These are phyloP conservation scores for Rambutsinella grinnellia DNA, from an alignment of 2,888 invertebrate species.

Conservation along the genomic window DNA sequence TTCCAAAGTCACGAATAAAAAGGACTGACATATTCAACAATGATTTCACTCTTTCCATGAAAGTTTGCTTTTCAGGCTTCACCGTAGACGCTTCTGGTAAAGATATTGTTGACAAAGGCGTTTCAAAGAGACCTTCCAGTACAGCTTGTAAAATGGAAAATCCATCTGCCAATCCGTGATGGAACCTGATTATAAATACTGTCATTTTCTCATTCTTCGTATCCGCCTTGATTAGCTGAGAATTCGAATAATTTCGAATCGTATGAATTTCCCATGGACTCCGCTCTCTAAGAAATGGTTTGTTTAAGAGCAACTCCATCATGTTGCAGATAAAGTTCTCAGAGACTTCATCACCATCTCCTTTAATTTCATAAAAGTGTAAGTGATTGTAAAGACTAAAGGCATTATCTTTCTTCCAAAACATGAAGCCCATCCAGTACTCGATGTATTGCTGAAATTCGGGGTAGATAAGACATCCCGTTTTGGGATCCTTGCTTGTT, in stretches of 20 bases:
- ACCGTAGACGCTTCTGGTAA: neutral
- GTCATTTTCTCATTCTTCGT: neutral
- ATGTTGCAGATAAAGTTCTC: neutral
- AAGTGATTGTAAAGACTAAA: constrained; percentile 34
- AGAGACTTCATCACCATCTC: neutral
- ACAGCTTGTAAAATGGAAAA: constrained; percentile 15
- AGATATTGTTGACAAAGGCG: neutral
- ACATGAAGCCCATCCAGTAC: constrained; percentile 33
- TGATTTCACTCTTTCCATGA: neutral
- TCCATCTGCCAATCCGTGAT: constrained; percentile 28
- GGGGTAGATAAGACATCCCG: constrained; percentile 7
- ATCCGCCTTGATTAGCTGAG: neutral
- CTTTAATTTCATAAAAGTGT: neutral
- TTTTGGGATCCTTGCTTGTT: neutral
- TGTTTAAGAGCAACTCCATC: constrained; percentile 8
- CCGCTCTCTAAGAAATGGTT: neutral
- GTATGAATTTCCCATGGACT: constrained; percentile 48
- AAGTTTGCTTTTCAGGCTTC: neutral
- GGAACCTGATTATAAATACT: constrained; percentile 9
- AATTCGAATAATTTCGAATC: constrained; percentile 31
- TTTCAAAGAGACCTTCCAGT: constrained; percentile 15
- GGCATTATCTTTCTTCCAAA: constrained; percentile 23
- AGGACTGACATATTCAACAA: too few species aligned
- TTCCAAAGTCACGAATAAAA: neutral
- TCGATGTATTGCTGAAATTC: constrained; percentile 26